Base-by-base conservation (phyloP, 1,140 invertebrate genomes). In the Drosophila lini region DNA sequence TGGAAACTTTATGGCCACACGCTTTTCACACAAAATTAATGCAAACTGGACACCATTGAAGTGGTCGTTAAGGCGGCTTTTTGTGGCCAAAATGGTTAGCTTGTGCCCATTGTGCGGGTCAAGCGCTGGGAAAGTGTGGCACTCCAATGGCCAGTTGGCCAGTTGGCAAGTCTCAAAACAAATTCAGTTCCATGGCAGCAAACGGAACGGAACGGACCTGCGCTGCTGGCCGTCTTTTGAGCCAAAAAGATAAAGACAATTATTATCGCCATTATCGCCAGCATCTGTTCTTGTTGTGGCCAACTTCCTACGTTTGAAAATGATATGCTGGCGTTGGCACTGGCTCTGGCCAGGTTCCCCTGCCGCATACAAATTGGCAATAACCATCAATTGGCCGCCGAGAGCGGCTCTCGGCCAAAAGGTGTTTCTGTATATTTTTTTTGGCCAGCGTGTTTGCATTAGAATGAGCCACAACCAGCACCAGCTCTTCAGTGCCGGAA, bases 261-360 rank as follows among this genome's bases (percentile, higher is more conserved):
- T 89, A 89, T 89, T 89, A 89, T 89, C 84, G 84, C 84, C 74
- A 89, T 89, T 89, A 89, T 89, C 84, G 85, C 80, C 85, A 89
- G 81, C 85, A 89, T 84, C 84, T 65, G 85, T 70, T 80, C 77
- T 77, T 76, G 65, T 70, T 74, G 63, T 53, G 60, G 70, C 47
- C 59, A 45, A 74, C 80, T 81, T 81, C 80, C 80, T 81, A 78
- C 59, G 44, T 77, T 58, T 64, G 68, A 69, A 81, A 81, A 81
- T 82, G 80, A 82, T 82, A 82, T 82, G 80, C 80, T 81, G 74
- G 65, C 57, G 15, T 44, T 19, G 13, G n/a, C 56, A 40, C 45
- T 69, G 38, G 10, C 55, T 16, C 16, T 60, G 28, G 32, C 52
- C 41, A 28, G 56, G 40, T 25, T 68, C 42, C 38, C 41, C 34